Conservation (phyloP, 1,140 invertebrate species). For the Drosophila simulans region DNA sequence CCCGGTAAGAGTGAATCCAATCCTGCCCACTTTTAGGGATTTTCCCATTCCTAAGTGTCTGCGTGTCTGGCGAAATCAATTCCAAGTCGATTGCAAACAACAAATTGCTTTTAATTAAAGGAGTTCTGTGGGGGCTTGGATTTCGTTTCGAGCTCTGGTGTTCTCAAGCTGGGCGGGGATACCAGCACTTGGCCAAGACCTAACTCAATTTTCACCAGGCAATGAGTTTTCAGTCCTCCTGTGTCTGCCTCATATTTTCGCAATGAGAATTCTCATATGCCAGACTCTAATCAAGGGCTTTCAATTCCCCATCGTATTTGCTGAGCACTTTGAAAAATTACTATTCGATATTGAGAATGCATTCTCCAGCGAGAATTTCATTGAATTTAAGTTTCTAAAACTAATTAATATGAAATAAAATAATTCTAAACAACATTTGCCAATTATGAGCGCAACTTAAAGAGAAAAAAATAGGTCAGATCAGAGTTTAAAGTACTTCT, state of each 20-base stretch:
- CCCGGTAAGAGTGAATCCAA: constrained; percentile 84
- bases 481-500: not conserved
- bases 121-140: constrained; percentile 51
- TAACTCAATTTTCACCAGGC: constrained; percentile 58
- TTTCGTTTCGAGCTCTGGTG: constrained; percentile 13
- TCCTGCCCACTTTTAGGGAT: not conserved
- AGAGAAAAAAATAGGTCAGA: not conserved
- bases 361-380: not conserved
- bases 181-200: constrained; percentile 15
- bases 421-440: not conserved
- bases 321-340: constrained; percentile 1
- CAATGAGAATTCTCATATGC: constrained; percentile 33
- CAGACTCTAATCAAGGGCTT: constrained; percentile 35
- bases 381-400: too few species aligned
- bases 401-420: too few species aligned
- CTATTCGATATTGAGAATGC: not conserved
- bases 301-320: constrained; percentile 14
- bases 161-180: not conserved
- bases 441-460: not conserved
- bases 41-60: constrained; percentile 17
- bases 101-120: constrained; percentile 82
- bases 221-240: constrained; percentile 20
- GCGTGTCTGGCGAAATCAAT: constrained; percentile 64
- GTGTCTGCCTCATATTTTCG: constrained; percentile 35
- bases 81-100: constrained; percentile 75